Evolutionary conservation across 2,888 invertebrate species (phyloP).

Genomic region (Erannis defoliaria): DNA sequence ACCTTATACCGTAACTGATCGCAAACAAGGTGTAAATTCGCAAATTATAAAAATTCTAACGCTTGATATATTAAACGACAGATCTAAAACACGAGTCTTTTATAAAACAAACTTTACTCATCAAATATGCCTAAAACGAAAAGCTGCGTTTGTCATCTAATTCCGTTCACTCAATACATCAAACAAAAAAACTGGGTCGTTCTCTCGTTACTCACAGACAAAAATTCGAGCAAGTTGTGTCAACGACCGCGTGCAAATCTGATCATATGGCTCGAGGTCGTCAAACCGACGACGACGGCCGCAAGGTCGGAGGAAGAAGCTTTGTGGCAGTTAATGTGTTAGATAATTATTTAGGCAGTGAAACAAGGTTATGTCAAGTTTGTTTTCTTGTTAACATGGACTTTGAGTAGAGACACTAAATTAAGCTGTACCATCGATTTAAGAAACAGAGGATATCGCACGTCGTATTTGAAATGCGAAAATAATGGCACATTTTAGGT

Average conservation of each 20-base stretch:
- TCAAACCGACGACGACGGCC: constrained; percentile 66
- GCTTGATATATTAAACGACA: not conserved
- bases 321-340: constrained; percentile 23
- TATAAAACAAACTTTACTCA: constrained; percentile 11
- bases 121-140: constrained; percentile 22
- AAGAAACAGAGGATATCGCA: not conserved
- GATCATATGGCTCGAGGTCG: constrained; percentile 78
- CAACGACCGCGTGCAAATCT: constrained; percentile 68
- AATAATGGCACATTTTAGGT: too few species aligned
- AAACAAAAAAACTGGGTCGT: constrained; percentile 68
- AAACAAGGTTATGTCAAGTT: constrained; percentile 18
- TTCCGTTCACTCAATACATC: constrained; percentile 37
- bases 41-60: too few species aligned
- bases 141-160: constrained; percentile 41
- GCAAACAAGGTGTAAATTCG: not conserved
- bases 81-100: not conserved
- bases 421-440: too few species aligned
- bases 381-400: constrained; percentile 4
- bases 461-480: too few species aligned
- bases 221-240: constrained; percentile 69
- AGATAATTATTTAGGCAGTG: constrained; percentile 22
- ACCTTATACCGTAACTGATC: not conserved
- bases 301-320: constrained; percentile 67
- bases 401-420: not conserved
- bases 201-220: constrained; percentile 57